Conservation (phyloP, 2,888 invertebrate genomes). For the Lycia hirtaria region DNA sequence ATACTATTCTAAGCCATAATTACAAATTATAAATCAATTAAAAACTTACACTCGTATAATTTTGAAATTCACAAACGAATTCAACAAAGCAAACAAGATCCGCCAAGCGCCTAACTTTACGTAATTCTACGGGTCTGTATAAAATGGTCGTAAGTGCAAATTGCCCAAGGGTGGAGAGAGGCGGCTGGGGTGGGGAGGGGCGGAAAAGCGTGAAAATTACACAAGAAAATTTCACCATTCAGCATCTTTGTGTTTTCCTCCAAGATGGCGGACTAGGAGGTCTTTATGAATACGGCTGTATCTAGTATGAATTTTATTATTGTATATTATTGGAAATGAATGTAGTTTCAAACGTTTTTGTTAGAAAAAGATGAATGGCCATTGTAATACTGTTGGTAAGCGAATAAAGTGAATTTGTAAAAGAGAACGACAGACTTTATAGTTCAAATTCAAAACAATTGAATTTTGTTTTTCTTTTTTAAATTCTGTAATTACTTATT, state of each 20-base stretch:
- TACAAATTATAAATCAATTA: constrained; percentile 44
- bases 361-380: too few relatives aligned
- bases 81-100: constrained; percentile 35
- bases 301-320: too few relatives aligned
- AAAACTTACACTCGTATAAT: constrained; percentile 44
- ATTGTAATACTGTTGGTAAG: too few relatives aligned
- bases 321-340: too few relatives aligned
- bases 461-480: too few relatives aligned
- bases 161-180: constrained; percentile 36
- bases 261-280: constrained; percentile 74
- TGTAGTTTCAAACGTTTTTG: too few relatives aligned
- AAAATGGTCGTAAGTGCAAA: constrained; percentile 39
- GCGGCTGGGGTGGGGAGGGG: constrained; percentile 49
- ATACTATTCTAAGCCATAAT: constrained; percentile 10
- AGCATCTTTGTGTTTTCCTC: constrained; percentile 84
- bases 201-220: constrained; percentile 83
- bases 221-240: constrained; percentile 84
- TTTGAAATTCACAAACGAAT: constrained; percentile 40
- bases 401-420: too few relatives aligned
- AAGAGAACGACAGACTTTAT: too few relatives aligned
- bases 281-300: constrained; percentile 43
- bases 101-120: constrained; percentile 30
- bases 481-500: too few relatives aligned
- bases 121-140: constrained; percentile 32
- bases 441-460: too few relatives aligned